phyloP scores from a whole-genome alignment of 2,797 vertebrate species.

The Danio tinwini region DNA sequence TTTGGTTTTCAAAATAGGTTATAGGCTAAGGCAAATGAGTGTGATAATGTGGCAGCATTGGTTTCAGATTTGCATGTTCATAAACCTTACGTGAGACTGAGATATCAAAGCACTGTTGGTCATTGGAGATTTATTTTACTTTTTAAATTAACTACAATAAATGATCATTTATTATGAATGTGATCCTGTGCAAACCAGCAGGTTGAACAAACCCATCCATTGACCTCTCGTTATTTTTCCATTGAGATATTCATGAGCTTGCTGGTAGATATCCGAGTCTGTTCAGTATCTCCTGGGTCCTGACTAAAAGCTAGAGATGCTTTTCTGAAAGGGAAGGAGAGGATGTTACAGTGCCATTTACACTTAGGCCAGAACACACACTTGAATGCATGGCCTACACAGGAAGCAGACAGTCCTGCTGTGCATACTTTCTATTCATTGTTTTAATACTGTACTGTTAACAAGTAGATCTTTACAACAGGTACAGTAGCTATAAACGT shows the following conservation, averaged over 20 bases:
- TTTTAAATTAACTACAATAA: background rate
- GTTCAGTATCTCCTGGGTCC: conserved; percentile 44
- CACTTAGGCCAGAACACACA: conserved; percentile 1
- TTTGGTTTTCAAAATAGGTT: conserved; percentile 10
- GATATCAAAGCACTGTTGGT: background rate
- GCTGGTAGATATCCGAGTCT: conserved; percentile 42
- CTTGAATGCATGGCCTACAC: background rate
- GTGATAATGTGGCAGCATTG: conserved; percentile 1
- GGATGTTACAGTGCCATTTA: conserved; percentile 30
- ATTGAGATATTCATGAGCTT: conserved; percentile 50
- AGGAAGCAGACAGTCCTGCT: conserved; percentile 1
- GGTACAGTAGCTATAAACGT: background rate
- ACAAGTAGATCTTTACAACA: background rate
- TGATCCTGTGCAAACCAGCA: background rate
- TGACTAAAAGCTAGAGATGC: conserved; percentile 31
- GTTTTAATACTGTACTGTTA: background rate
- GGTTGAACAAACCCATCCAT: background rate
- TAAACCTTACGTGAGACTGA: background rate
- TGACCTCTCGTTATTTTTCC: conserved; percentile 45
- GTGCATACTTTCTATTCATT: background rate
- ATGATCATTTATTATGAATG: no score
- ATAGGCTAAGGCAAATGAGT: background rate
- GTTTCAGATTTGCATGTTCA: conserved; percentile 5
- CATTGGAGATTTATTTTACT: conserved; percentile 9
- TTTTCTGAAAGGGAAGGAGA: conserved; percentile 5